Conservation (phyloP, 2,797 vertebrate genomes). For the Okamejei kenojei region DNA sequence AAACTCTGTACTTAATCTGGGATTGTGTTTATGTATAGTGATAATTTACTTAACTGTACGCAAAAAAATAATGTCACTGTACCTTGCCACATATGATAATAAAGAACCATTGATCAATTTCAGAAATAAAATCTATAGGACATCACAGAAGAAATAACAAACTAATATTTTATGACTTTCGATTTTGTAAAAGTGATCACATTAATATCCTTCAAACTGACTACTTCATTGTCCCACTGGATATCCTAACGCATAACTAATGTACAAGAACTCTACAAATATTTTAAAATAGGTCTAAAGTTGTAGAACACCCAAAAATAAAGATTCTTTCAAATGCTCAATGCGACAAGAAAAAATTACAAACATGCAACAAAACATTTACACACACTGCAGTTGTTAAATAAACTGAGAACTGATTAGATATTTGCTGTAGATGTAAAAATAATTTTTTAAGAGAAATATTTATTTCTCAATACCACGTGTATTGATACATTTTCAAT, state of each 20-base stretch:
- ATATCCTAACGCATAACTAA: not conserved
- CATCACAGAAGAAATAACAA: not conserved
- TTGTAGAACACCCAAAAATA: not conserved
- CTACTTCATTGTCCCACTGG: no score
- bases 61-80: no score
- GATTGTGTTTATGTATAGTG: no score
- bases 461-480: not conserved
- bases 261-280: not conserved
- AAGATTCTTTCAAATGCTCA: not conserved
- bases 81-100: no score
- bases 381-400: slow-evolving; percentile 1
- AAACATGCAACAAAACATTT: not conserved
- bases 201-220: not conserved
- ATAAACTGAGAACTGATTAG: slow-evolving; percentile 34
- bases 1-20: no score
- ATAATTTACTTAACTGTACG: no score
- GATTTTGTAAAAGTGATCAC: not conserved
- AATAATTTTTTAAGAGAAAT: slow-evolving; percentile 14
- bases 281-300: not conserved
- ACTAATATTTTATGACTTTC: not conserved
- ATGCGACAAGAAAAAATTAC: not conserved
- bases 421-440: not conserved
- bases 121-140: not conserved
- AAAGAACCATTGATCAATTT: no score
- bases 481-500: not conserved